Base-by-base conservation (phyloP, 2,797 vertebrate genomes). In the Ceyx erithaca region DNA sequence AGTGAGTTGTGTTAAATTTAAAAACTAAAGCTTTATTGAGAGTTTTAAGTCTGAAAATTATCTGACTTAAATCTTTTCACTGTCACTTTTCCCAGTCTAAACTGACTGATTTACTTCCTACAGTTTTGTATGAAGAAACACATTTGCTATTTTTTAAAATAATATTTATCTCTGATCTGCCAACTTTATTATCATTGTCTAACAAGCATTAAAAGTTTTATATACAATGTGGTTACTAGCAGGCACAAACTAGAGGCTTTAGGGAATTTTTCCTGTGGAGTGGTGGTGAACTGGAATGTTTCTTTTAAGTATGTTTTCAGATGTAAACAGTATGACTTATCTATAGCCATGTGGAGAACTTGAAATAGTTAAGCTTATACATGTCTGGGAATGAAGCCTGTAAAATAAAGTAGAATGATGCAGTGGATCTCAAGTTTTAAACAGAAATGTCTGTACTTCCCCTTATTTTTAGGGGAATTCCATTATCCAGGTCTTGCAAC, bases 1-100 rank as follows among this genome's bases (percentile, higher is more conserved):
- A 81, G 23, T 51, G 59, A 66, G 41, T 81, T 91, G 73, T 78
- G 51, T 43, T 91, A 84, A 85, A 90, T 85, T 83, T 8, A 68
- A 81, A 81, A 93, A 64, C 55, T 90, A 95, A 96, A 90, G 90
- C 93, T 92, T 94, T 94, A 90, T 31, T 96, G 89, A 91, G 40
- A 94, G 31, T 78, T 85, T 62, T 75, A 92, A 94, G 79, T 83
- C 69, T 95, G 87, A 94, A 95, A 96, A 81, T 78, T 55, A 59
- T 59, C 43, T 28, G 61, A 61, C 22, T 86, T 72, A n/a, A 78
- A 35, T 80, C 62, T 92, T 91, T 85, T 68, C 55, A 30, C 62
- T 70, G 16, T 77, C 55, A 64, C 75, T 97, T 96, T 85, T 93
- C 92, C 79, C 58, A 41, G 28, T 66, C 92, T 93, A 68, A 93